phyloP scores from a whole-genome alignment of 1,140 invertebrate species.

The Neodiprion fabricii region DNA sequence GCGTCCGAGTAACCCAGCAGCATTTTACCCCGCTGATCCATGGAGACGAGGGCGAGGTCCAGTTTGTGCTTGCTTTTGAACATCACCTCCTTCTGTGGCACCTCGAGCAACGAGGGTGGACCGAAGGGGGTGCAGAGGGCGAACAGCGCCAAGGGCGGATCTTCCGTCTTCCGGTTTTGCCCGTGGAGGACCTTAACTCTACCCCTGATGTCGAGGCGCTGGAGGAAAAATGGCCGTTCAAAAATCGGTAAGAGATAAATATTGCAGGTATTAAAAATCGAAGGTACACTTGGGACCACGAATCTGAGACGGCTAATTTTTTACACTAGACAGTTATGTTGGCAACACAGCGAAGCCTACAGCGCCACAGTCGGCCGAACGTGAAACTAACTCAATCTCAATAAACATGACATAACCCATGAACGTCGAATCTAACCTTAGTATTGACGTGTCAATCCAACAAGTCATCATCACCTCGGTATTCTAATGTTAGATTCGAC shows the following conservation, averaged over 20 bases:
- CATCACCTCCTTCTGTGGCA: slow-evolving; percentile 94
- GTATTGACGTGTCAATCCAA: too few species aligned
- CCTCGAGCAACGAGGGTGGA: slow-evolving; percentile 87
- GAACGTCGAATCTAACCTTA: too few species aligned
- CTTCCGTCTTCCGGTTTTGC: slow-evolving; percentile 93
- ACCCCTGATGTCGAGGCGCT: slow-evolving; percentile 97
- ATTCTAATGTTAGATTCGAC: too few species aligned
- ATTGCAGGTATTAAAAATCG: neutral
- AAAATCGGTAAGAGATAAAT: slow-evolving; percentile 3
- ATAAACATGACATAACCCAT: too few species aligned
- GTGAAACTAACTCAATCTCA: too few species aligned
- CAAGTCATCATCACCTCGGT: too few species aligned
- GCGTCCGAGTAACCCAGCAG: slow-evolving; percentile 92
- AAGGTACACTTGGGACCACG: neutral
- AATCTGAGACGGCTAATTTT: neutral
- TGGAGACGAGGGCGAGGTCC: slow-evolving; percentile 92
- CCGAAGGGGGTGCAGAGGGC: slow-evolving; percentile 98
- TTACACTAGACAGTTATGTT: too few species aligned
- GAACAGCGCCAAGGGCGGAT: slow-evolving; percentile 92
- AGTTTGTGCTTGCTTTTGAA: slow-evolving; percentile 99
- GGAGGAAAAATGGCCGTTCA: slow-evolving; percentile 46
- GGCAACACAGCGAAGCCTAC: too few species aligned
- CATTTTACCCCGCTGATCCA: slow-evolving; percentile 97
- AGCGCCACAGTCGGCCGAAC: too few species aligned
- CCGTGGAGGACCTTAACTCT: slow-evolving; percentile 95